These are phyloP conservation scores for Odontomyia ornata DNA, from an alignment of 2,888 invertebrate species.

Conservation along the genomic window DNA sequence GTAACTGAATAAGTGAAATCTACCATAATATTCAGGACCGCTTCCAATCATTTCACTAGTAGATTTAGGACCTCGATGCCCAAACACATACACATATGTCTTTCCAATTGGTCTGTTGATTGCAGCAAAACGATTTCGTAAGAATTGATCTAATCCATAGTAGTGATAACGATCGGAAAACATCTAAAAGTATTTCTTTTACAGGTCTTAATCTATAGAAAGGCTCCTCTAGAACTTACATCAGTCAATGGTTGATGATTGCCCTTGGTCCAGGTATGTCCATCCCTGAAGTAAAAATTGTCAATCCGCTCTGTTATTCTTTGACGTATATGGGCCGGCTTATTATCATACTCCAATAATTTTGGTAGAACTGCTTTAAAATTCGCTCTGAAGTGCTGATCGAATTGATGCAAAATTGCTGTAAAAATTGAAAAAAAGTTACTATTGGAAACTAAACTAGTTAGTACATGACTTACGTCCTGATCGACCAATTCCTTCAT, in stretches of 20 bases:
- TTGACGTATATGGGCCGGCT: not conserved
- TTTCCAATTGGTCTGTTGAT: not conserved
- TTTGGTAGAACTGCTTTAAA: conserved; percentile 5
- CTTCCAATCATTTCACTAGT: not conserved
- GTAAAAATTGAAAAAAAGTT: not conserved
- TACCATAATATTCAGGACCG: conserved; percentile 33
- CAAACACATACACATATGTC: conserved; percentile 25
- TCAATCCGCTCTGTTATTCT: conserved; percentile 24
- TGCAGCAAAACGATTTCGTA: conserved; percentile 1
- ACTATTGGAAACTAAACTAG: not conserved
- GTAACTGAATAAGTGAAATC: no score
- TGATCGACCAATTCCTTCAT: conserved; percentile 13
- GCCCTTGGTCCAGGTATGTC: conserved; percentile 27
- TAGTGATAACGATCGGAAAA: not conserved
- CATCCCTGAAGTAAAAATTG: not conserved
- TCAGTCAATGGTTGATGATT: conserved; percentile 13
- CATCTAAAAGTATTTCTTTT: conserved; percentile 7
- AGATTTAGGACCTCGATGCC: conserved; percentile 8
- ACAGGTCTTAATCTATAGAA: not conserved
- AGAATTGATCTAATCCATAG: conserved; percentile 7
- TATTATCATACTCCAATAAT: conserved; percentile 19
- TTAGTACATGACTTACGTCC: not conserved
- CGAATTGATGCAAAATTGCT: conserved; percentile 11
- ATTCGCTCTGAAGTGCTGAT: conserved; percentile 4
- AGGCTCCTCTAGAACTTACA: not conserved